A percentile compares a stretch with the other conserved stretches of the same genome.
These are phyloP conservation scores for Girardinus metallicus DNA, from an alignment of 2,797 vertebrate genomes.

Conservation along the genomic window DNA sequence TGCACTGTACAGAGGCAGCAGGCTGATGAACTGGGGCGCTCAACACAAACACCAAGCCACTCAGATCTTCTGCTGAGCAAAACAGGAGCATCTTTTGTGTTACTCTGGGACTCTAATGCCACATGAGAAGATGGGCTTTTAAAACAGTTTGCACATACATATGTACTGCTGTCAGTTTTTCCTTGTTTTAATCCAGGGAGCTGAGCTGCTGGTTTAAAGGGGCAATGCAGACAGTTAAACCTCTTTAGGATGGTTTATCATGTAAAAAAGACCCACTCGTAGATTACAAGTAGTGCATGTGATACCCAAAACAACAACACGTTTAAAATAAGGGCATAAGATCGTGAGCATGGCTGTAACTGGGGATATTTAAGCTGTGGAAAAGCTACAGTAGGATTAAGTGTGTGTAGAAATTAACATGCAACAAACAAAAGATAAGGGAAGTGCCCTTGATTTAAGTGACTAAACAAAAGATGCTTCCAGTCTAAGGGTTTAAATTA, in stretches of 20 bases:
- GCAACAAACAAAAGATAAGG: slow-evolving; percentile 2
- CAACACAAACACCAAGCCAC: slow-evolving; percentile 21
- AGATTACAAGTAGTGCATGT: slow-evolving; percentile 42
- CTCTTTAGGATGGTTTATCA: slow-evolving; percentile 22
- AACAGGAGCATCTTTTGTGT: slow-evolving; percentile 76
- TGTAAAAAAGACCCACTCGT: neutral
- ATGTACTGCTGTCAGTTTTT: slow-evolving; percentile 20
- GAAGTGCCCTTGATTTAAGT: neutral
- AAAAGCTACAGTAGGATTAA: neutral
- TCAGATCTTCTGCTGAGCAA: slow-evolving; percentile 42
- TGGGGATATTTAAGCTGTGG: neutral
- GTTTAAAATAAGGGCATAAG: slow-evolving; percentile 9
- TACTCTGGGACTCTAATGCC: slow-evolving; percentile 24
- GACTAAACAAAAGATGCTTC: neutral
- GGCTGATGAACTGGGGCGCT: slow-evolving; percentile 1
- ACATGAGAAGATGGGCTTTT: slow-evolving; percentile 24
- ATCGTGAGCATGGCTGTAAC: neutral
- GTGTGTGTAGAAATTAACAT: neutral
- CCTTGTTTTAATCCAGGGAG: slow-evolving; percentile 20
- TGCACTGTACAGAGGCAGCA: slow-evolving; percentile 22
- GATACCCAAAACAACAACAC: slow-evolving; percentile 57
- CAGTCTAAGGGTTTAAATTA: neutral
- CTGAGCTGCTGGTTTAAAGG: slow-evolving; percentile 14
- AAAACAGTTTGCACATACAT: neutral
- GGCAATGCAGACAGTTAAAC: slow-evolving; percentile 17